Percentiles rank a stretch among this genome's conserved stretches.
Evolutionary conservation across 1,140 invertebrate species (phyloP).

Genomic region (Papilio dardanus): DNA sequence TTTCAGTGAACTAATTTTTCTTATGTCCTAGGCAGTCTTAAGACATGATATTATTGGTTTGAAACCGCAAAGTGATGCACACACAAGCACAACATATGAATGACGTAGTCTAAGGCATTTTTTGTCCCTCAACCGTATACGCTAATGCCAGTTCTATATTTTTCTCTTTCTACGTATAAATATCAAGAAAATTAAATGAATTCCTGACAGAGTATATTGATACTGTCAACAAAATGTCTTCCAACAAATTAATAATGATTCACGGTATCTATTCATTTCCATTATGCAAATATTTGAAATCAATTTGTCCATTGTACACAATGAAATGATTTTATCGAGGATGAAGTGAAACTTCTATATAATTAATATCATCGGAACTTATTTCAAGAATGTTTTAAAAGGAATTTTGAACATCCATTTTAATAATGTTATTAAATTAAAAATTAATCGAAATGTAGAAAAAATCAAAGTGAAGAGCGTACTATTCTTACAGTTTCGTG

Average conservation of each 20-base stretch:
- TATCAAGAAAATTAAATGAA: not conserved
- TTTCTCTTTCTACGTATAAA: not conserved
- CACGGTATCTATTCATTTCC: not conserved
- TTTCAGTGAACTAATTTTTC: too few relatives aligned
- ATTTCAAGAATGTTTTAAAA: not conserved
- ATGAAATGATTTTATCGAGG: not conserved
- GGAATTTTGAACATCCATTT: not conserved
- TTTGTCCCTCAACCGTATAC: too few relatives aligned
- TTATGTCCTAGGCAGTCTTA: too few relatives aligned
- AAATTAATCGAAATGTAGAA: too few relatives aligned
- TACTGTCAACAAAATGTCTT: not conserved
- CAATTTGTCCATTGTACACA: conserved; percentile 1
- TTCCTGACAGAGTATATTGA: not conserved
- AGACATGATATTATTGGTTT: too few relatives aligned
- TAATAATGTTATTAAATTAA: not conserved
- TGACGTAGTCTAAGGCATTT: too few relatives aligned
- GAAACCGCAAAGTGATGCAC: too few relatives aligned
- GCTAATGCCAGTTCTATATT: too few relatives aligned
- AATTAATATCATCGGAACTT: not conserved
- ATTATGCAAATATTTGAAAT: conserved; percentile 8
- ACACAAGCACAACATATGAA: too few relatives aligned
- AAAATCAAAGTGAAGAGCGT: too few relatives aligned
- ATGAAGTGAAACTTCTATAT: not conserved
- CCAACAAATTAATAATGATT: not conserved
- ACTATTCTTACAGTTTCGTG: too few relatives aligned